Evolutionary conservation across 2,888 invertebrate species (phyloP).

Genomic region (Strigamia maritima): DNA sequence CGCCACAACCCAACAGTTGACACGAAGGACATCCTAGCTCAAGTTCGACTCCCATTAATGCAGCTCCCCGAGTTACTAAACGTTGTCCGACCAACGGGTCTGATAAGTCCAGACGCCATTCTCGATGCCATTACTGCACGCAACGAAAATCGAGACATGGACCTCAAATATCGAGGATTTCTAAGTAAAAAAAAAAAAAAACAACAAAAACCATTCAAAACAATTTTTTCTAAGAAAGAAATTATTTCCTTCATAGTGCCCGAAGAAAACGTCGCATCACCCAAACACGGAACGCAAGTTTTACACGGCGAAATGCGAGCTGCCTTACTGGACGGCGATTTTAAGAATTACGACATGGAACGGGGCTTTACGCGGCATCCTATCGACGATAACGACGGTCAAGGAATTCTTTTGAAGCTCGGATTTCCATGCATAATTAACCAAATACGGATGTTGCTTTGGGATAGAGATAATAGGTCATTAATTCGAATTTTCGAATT

Average conservation of each 20-base stretch:
- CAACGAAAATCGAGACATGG: conserved; percentile 71
- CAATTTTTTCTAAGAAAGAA: too few species aligned
- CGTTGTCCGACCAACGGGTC: conserved; percentile 79
- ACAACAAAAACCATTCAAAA: background rate
- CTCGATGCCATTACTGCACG: conserved; percentile 91
- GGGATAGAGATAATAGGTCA: conserved; percentile 85
- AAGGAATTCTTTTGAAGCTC: conserved; percentile 81
- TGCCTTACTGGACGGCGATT: conserved; percentile 85
- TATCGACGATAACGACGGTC: conserved; percentile 70
- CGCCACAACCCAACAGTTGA: conserved; percentile 68
- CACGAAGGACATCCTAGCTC: conserved; percentile 48
- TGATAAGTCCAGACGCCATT: conserved; percentile 83
- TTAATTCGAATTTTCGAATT: conserved; percentile 31
- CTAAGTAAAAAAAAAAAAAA: conserved; percentile 61
- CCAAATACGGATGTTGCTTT: conserved; percentile 84
- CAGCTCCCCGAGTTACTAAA: conserved; percentile 79
- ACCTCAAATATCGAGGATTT: conserved; percentile 79
- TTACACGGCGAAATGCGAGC: conserved; percentile 84
- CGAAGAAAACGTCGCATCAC: conserved; percentile 87
- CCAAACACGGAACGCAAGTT: conserved; percentile 77
- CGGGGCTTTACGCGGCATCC: conserved; percentile 84
- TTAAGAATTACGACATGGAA: conserved; percentile 84
- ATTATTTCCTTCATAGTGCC: conserved; percentile 61
- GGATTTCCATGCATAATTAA: conserved; percentile 82
- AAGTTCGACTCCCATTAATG: conserved; percentile 80